Percentiles rank a stretch among this genome's conserved stretches.
These are phyloP conservation scores for Sorex maritimensis DNA, from an alignment of 2,797 vertebrate species.

Conservation along the genomic window DNA sequence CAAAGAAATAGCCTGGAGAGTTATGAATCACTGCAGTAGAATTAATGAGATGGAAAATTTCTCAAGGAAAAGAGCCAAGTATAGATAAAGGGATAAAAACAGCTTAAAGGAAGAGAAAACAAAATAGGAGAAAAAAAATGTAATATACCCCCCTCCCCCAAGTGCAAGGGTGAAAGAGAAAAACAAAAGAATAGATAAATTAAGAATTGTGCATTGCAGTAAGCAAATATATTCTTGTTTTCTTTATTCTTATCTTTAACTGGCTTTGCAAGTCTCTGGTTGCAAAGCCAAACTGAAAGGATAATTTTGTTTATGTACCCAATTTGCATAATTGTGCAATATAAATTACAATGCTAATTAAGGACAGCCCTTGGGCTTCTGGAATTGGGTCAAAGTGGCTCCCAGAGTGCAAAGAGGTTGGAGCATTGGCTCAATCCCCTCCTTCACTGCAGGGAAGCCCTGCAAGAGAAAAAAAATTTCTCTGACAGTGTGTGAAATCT, in stretches of 20 bases:
- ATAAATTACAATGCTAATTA: constrained; percentile 88
- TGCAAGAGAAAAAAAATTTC: constrained; percentile 79
- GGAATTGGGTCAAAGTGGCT: constrained; percentile 86
- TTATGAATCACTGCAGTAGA: constrained; percentile 70
- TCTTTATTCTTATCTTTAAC: constrained; percentile 77
- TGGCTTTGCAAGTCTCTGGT: constrained; percentile 77
- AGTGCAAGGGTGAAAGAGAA: constrained; percentile 49
- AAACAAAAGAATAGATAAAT: constrained; percentile 72
- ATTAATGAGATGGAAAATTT: constrained; percentile 82
- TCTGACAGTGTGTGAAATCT: constrained; percentile 85
- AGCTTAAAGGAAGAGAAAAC: constrained; percentile 57
- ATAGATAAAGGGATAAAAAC: constrained; percentile 58
- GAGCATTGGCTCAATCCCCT: constrained; percentile 80
- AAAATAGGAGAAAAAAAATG: constrained; percentile 47
- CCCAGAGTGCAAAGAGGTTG: constrained; percentile 76
- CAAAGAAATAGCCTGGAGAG: constrained; percentile 68
- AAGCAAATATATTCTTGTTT: constrained; percentile 72
- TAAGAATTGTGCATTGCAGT: constrained; percentile 63
- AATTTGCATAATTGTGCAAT: constrained; percentile 88
- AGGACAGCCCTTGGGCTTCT: constrained; percentile 86
- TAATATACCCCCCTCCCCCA: not conserved
- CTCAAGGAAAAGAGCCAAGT: constrained; percentile 78
- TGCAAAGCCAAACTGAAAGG: constrained; percentile 84
- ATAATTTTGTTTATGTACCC: constrained; percentile 88
- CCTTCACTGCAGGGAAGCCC: constrained; percentile 78